phyloP scores from a whole-genome alignment of 2,888 invertebrate species.

The Julus scanicus region DNA sequence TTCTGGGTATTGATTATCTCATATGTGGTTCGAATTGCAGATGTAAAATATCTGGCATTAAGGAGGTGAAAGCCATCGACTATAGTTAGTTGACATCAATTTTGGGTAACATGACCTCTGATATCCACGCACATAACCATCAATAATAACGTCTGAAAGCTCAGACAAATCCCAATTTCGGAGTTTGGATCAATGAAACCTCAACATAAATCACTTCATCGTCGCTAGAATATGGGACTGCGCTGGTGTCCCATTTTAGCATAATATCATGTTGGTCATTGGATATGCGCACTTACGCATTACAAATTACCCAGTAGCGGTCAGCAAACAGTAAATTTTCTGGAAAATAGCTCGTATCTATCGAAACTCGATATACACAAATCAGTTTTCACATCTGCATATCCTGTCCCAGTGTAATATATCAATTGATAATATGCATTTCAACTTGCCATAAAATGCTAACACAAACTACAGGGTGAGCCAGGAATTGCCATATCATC shows the following conservation, averaged over 20 bases:
- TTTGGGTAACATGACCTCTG: constrained; percentile 31
- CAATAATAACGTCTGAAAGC: neutral
- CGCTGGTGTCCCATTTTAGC: neutral
- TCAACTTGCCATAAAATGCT: neutral
- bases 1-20: neutral
- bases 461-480: too few relatives aligned
- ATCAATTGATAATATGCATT: neutral
- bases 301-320: neutral
- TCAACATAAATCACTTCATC: neutral
- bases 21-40: neutral
- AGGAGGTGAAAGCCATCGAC: neutral
- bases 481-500: too few relatives aligned
- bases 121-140: neutral
- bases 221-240: neutral
- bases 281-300: neutral
- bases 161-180: neutral
- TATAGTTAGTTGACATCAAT: neutral
- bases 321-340: neutral
- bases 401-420: neutral
- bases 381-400: neutral
- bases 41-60: neutral
- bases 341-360: neutral
- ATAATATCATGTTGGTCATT: neutral
- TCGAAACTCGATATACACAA: constrained; percentile 3
- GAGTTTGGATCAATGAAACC: neutral